Base-by-base conservation (phyloP, 2,113 vertebrate species). In the Mormyrus lacerda region DNA sequence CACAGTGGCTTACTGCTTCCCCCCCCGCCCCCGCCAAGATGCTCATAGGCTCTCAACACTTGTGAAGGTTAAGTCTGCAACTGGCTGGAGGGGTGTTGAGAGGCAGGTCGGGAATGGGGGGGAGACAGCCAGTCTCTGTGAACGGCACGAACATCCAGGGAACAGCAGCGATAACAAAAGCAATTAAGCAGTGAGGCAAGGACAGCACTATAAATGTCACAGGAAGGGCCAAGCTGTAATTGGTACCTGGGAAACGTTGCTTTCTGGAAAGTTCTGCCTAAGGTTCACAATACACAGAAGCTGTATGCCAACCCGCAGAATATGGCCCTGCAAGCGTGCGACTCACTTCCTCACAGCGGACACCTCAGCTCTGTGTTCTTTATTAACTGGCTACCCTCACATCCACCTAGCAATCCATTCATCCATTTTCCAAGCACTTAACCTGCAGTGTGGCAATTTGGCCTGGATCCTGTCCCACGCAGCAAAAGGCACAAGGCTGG, bases 1-100 rank as follows among this genome's bases (percentile, higher is more conserved):
- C 89, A 88, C 88, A 55, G 89, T 69, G 91, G 92, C 89, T 91
- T 88, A 35, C 91, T 91, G 7, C 55, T 10, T 87, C 65, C 86
- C 50, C 21, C 48, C 24, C 48, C 11, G 3, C 42, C 4, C 24
- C 24, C 24, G 0, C 17, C 1, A 58, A 89, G 73, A 45, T 47
- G 51, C 45, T 51, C 35, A 51, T 90, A 39, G 73, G 76, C 88
- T 89, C 65, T 84, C 53, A 50, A 44, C 35, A 51, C 50, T 42
- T 47, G 35, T 24, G 21, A 84, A 35, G 31, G 47, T 39, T 76
- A 76, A 76, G 4, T 39, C 69, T 11, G 61, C 61, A 31, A 31
- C 61, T 65, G 58, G 8, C 58, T 27, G 61, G n/a, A 2, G 17
- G n/a, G 10, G 61, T 27, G n/a, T 27, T 27, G 61, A 11, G 10